Percentiles rank a stretch among this genome's conserved stretches.
These are phyloP conservation scores for Microctonus brassicae DNA, from an alignment of 2,888 invertebrate species.

Conservation along the genomic window DNA sequence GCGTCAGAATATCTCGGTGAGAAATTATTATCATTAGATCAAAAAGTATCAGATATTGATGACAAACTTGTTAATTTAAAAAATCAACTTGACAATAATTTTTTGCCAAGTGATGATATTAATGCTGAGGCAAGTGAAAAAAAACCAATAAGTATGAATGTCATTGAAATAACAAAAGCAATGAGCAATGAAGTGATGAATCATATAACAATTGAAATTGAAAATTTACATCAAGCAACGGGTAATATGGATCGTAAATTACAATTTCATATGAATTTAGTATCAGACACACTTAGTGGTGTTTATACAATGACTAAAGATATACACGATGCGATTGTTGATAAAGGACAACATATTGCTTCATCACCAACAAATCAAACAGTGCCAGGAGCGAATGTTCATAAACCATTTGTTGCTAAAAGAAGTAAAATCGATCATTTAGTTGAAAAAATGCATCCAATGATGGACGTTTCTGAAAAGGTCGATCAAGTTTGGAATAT, in stretches of 20 bases:
- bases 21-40: conserved; percentile 79
- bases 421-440: conserved; percentile 83
- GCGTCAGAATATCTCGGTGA: conserved; percentile 60
- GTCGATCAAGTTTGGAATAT: conserved; percentile 95
- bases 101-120: conserved; percentile 83
- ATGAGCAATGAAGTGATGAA: conserved; percentile 85
- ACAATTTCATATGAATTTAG: conserved; percentile 87
- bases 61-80: conserved; percentile 82
- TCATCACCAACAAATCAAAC: conserved; percentile 61
- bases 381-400: conserved; percentile 59
- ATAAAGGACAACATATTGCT: conserved; percentile 73
- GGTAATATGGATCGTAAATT: conserved; percentile 84
- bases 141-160: conserved; percentile 86
- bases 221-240: conserved; percentile 82
- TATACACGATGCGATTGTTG: conserved; percentile 86
- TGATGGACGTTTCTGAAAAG: conserved; percentile 88
- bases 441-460: conserved; percentile 86
- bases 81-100: conserved; percentile 86
- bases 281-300: conserved; percentile 85
- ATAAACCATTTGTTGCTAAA: conserved; percentile 41
- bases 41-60: conserved; percentile 88
- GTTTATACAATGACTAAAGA: conserved; percentile 84
- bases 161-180: conserved; percentile 86
- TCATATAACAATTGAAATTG: conserved; percentile 85
- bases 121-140: conserved; percentile 91